These are phyloP conservation scores for Drosophila seclusa DNA, from an alignment of 2,888 invertebrate genomes.

Conservation along the genomic window DNA sequence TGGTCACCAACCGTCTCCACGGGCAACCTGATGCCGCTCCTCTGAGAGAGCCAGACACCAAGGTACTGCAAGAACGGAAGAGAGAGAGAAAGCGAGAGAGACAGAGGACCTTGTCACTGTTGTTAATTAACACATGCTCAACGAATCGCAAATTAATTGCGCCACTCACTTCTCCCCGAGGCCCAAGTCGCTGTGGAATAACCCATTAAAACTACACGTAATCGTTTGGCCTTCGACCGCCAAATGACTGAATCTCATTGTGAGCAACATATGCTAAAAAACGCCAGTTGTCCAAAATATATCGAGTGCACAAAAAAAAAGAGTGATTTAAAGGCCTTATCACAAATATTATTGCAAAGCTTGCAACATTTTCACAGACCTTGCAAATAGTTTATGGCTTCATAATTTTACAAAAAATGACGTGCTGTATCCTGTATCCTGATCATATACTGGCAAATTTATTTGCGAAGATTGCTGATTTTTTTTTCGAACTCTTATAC, in stretches of 20 bases:
- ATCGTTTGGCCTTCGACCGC: constrained; percentile 8
- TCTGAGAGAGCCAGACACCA: constrained; percentile 5
- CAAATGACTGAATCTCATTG: neutral
- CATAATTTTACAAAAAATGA: neutral
- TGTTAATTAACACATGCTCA: constrained; percentile 84
- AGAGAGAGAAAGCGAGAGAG: neutral
- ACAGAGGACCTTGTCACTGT: constrained; percentile 62
- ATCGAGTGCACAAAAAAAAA: neutral
- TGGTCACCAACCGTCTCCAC: constrained; percentile 51
- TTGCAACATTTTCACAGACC: neutral
- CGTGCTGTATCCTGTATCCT: neutral
- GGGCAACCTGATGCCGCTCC: constrained; percentile 36
- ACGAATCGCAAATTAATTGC: constrained; percentile 84
- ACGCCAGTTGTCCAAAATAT: neutral
- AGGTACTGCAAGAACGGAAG: neutral
- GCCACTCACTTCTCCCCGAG: constrained; percentile 53
- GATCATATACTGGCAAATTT: neutral
- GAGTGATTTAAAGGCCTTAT: neutral
- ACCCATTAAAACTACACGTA: constrained; percentile 14
- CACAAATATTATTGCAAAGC: neutral
- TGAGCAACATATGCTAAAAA: neutral
- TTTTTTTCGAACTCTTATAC: neutral
- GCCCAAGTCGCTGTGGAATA: constrained; percentile 7
- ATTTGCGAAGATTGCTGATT: neutral
- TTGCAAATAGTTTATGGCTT: neutral